Base-by-base conservation (phyloP, 1,140 invertebrate species). In the Aricia agestis region DNA sequence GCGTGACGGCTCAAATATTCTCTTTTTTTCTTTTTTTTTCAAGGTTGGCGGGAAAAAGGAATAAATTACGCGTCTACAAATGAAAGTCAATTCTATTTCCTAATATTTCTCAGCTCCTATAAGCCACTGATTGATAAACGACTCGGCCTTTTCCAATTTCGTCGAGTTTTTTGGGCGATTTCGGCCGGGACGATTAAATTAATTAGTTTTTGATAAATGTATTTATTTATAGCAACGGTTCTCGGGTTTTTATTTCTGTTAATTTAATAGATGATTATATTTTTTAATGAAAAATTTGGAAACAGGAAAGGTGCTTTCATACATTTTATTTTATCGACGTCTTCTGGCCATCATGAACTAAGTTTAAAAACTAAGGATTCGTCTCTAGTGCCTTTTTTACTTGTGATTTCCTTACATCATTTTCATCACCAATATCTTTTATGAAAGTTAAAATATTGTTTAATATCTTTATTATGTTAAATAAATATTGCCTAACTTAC, bases 71-170 rank as follows among this genome's bases (percentile, higher is more conserved):
- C 59, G 11, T 63, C 59, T 63, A 63, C 59, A 63, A 63, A 63
- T 63, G 59, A 63, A 63, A 63, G 59, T 63, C 59, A 19, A 63
- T 63, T 63, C 59, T 63, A 63, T 63, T 63, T 63, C 59, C 18
- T 18, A 63, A 63, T 63, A 63, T 63, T 63, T 18, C 59, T 63
- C 19, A 63, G 59, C 59, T 63, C 18, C 18, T 25, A 63, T 11
- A 63, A 63, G 59, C 59, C 59, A 63, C 18, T 63, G 59, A 63
- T 63, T 19, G 59, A 63, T 19, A 19, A 63, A 63, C 59, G 59
- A 63, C 59, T 25, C 10, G 45, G 13, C 45, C 45, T 52, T 52
- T 52, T 52, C 45, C 45, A 52, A 52, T 52, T 52, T 52, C 45
- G 9, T 15, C 13, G 45, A 52, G 45, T 11, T 52, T 52, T 36